Evolutionary conservation across 2,797 vertebrate genomes (phyloP).

Genomic region (Varecia variegata): DNA sequence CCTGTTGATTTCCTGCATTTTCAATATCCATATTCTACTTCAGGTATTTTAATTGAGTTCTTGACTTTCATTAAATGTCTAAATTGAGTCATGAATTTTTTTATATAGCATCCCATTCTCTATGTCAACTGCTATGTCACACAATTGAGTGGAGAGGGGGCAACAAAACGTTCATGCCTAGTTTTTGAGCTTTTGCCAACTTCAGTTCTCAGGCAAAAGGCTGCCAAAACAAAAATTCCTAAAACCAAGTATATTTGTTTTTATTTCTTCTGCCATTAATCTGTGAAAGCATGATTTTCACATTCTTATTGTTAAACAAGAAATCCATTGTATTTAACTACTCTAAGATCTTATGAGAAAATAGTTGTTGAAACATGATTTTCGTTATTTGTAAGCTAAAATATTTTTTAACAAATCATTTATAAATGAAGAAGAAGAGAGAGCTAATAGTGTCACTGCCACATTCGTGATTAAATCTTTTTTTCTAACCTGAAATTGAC

Average conservation of each 20-base stretch:
- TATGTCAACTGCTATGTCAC: constrained; percentile 11
- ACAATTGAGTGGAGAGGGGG: not conserved
- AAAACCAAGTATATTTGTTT: constrained; percentile 29
- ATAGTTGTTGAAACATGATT: constrained; percentile 13
- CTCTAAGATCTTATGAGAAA: not conserved
- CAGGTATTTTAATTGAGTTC: not conserved
- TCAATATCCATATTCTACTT: not conserved
- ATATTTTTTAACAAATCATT: not conserved
- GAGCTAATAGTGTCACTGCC: not conserved
- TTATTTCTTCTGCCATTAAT: constrained; percentile 10
- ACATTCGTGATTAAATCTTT: constrained; percentile 9
- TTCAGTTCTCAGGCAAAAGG: constrained; percentile 37
- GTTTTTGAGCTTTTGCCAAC: constrained; percentile 36
- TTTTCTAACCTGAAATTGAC: constrained; percentile 35
- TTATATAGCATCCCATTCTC: not conserved
- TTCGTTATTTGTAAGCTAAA: not conserved
- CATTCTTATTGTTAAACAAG: not conserved
- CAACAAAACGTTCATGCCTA: constrained; percentile 10
- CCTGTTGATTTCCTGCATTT: not conserved
- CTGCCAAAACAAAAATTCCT: constrained; percentile 42
- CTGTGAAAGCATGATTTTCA: constrained; percentile 6
- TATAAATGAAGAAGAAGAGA: constrained; percentile 24
- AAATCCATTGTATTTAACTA: constrained; percentile 27
- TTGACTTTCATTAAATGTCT: not conserved
- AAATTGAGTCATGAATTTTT: constrained; percentile 2